phyloP scores from a whole-genome alignment of 1,140 invertebrate genomes.

The Trichonephila inaurata region DNA sequence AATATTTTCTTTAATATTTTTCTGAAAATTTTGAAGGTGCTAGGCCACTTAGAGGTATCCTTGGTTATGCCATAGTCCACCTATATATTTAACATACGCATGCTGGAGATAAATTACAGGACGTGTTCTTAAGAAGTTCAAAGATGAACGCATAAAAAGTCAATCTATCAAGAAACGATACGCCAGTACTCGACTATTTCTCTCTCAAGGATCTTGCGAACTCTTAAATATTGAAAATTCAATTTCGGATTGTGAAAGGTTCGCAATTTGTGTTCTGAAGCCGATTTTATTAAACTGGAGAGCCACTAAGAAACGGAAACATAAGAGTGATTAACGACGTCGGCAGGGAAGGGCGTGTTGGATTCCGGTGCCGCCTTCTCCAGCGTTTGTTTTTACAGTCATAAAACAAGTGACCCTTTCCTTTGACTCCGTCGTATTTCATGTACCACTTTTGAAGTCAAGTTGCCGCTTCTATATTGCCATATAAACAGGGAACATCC shows the following conservation, averaged over 20 bases:
- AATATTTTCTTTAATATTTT: no score
- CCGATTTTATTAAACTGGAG: not conserved
- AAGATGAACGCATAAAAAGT: no score
- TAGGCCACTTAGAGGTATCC: no score
- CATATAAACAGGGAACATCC: not conserved
- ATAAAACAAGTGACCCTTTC: conserved; percentile 76
- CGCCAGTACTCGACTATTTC: no score
- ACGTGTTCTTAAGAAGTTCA: no score
- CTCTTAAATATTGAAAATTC: not conserved
- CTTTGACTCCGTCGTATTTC: conserved; percentile 68
- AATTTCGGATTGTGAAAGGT: not conserved
- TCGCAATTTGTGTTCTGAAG: not conserved
- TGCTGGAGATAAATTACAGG: no score
- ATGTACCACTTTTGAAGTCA: conserved; percentile 65
- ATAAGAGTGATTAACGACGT: conserved; percentile 67
- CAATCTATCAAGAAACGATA: no score
- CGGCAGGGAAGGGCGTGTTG: not conserved
- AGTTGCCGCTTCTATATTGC: conserved; percentile 42
- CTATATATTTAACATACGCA: no score
- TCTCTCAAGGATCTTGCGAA: no score
- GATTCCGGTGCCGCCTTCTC: conserved; percentile 23
- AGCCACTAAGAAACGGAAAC: conserved; percentile 19
- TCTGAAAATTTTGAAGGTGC: no score
- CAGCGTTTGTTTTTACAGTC: conserved; percentile 73
- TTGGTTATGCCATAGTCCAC: no score